Evolutionary conservation across 2,888 invertebrate species (phyloP), one percentile per base, ranked within the genome.

Genomic region (Lasioglossum morio): DNA sequence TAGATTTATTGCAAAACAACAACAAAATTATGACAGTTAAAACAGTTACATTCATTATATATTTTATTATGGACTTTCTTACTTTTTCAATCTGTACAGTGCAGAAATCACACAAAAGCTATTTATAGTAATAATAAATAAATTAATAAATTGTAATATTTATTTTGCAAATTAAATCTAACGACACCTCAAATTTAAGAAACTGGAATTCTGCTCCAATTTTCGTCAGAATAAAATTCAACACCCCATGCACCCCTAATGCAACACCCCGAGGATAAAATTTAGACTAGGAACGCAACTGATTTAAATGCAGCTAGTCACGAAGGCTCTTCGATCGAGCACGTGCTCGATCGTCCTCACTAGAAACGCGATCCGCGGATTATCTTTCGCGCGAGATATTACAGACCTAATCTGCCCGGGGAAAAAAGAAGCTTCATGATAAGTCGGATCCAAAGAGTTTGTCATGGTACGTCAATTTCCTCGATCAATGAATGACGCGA

Each of bases 341-440:
- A 90, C 88, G 90, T 84, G 89, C 86, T 83, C 84, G 89, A 89
- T 86, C 85, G 81, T 63, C 84, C 86, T 75, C 81, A 79, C n/a
- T 90, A 85, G 90, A 90, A 90, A 86, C 81, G 78, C 87, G 91
- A 90, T 91, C 90, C 87, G 48, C 37, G 84, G 81, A 90, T 90
- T 90, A 90, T 90, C 90, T 90, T 79, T 87, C 87, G 78, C 66
- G 81, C 77, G 79, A 75, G 89, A 82, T 86, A 88, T 66, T 66
- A 78, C 70, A 43, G 73, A 66, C 53, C 80, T 82, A 84, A 90
- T 84, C 89, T 80, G 43, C 60, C 72, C 77, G 40, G 14, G 53
- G 34, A 73, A 63, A 63, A 72, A 84, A 89, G 91, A 88, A 88
- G 74, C 79, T 2, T 0, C 16, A 72, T 66, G 89, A 89, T 89